Conservation (phyloP, 92 coral and sea anemone species). For the Bergia puertoricense region DNA sequence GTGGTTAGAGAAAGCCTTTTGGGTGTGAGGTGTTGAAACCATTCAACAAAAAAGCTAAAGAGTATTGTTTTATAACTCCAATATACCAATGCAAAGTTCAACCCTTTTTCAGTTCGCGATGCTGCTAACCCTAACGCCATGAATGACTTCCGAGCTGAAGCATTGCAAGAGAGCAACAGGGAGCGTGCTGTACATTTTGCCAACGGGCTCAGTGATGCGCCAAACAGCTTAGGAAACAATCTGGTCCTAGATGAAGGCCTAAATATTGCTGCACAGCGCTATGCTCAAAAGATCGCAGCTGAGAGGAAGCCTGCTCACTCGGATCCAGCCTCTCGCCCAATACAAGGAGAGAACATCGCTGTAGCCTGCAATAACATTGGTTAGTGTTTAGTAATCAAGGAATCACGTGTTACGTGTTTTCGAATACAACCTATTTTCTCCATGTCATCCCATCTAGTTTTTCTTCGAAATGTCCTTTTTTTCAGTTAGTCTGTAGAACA, state of each 20-base stretch:
- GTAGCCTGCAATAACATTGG: constrained; percentile 32
- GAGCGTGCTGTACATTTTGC: constrained; percentile 18
- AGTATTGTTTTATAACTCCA: neutral
- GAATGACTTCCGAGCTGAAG: constrained; percentile 7
- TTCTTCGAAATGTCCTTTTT: neutral
- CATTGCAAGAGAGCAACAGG: constrained; percentile 22
- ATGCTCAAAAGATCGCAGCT: constrained; percentile 34
- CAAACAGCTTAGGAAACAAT: neutral
- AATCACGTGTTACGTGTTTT: neutral
- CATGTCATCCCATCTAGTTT: too few relatives aligned
- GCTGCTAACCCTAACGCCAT: neutral
- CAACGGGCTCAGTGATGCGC: constrained; percentile 18
- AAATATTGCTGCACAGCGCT: constrained; percentile 40
- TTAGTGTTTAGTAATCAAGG: constrained; percentile 25
- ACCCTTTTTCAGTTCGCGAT: neutral
- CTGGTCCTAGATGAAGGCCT: constrained; percentile 22
- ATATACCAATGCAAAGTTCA: neutral
- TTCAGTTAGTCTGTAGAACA: too few relatives aligned
- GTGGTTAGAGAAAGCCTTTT: too few relatives aligned
- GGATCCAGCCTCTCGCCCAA: constrained; percentile 36
- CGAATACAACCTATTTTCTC: too few relatives aligned
- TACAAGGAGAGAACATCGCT: constrained; percentile 40
- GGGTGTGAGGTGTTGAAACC: too few relatives aligned
- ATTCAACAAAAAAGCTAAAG: neutral
- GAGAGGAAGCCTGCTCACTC: constrained; percentile 41